A percentile compares a stretch with the other conserved stretches of the same genome.
Conservation (phyloP, 2,113 vertebrate species). For the Terrapene triunguis region DNA sequence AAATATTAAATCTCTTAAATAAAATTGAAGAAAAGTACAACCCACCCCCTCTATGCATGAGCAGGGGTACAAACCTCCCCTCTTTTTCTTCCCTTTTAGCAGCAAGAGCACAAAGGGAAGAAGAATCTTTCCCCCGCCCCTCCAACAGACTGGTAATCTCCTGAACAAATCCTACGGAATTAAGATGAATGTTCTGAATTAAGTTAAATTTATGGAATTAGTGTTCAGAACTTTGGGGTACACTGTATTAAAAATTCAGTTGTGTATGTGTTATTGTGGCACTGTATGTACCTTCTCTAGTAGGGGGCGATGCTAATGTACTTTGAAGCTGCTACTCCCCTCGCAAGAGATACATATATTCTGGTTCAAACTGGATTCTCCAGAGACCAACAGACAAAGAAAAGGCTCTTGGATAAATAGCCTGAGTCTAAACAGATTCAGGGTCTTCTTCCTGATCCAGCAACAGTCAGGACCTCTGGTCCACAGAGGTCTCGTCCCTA, state of each 20-base stretch:
- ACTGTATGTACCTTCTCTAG: not conserved
- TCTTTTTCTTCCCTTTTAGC: not conserved
- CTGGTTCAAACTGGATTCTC: not conserved
- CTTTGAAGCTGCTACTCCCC: not conserved
- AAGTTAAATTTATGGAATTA: too few relatives aligned
- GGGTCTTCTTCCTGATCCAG: not conserved
- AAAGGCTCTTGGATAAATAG: not conserved
- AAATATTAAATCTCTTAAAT: not conserved
- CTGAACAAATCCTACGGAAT: not conserved
- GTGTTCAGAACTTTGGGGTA: not conserved
- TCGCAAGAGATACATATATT: not conserved
- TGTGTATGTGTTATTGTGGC: too few relatives aligned
- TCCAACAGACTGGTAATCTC: not conserved
- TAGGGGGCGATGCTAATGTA: not conserved
- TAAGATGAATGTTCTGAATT: not conserved
- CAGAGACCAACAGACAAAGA: not conserved
- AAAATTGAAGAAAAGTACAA: not conserved
- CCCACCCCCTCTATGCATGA: rapidly evolving
- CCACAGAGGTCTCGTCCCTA: too few relatives aligned
- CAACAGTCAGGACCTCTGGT: not conserved
- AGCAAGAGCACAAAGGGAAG: not conserved
- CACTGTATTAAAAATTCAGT: not conserved
- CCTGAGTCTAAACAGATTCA: not conserved
- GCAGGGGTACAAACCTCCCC: not conserved
- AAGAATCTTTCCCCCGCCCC: not conserved